Evolutionary conservation across 1,140 invertebrate genomes (phyloP).

Genomic region (Atta cephalotes): DNA sequence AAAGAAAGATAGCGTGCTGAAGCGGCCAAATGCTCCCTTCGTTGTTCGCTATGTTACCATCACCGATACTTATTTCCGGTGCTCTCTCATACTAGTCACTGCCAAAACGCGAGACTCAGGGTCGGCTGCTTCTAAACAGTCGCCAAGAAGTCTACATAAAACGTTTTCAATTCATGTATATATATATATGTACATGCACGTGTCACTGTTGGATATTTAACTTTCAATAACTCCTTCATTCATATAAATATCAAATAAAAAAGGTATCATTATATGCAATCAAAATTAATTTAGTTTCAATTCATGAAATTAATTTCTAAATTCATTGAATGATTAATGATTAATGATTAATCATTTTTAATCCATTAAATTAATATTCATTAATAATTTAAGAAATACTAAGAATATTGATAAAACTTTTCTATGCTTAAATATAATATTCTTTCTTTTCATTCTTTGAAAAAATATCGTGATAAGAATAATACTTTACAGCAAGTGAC

Average conservation of each 20-base stretch:
- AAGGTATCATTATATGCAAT: not conserved
- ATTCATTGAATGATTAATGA: not conserved
- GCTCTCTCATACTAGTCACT: slow-evolving; percentile 53
- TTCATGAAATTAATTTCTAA: not conserved
- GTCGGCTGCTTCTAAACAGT: slow-evolving; percentile 42
- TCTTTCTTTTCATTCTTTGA: not conserved
- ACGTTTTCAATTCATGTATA: not conserved
- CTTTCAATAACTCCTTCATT: not conserved
- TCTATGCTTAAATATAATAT: not conserved
- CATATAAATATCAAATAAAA: not conserved
- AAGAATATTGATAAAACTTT: not conserved
- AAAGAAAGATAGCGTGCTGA: slow-evolving; percentile 7
- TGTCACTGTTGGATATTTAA: not conserved
- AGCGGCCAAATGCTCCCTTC: not conserved
- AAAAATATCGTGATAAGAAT: not conserved
- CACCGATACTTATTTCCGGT: slow-evolving; percentile 65
- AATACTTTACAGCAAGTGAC: too few relatives aligned
- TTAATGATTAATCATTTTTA: slow-evolving; percentile 8
- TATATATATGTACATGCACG: not conserved
- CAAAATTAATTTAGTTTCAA: not conserved
- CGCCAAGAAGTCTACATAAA: slow-evolving; percentile 59
- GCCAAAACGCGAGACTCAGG: slow-evolving; percentile 59
- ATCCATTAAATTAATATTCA: not conserved
- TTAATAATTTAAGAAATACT: not conserved
- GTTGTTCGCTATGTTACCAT: slow-evolving; percentile 30